Conservation (phyloP, 2,888 invertebrate species). For the Pedicia rivosa region DNA sequence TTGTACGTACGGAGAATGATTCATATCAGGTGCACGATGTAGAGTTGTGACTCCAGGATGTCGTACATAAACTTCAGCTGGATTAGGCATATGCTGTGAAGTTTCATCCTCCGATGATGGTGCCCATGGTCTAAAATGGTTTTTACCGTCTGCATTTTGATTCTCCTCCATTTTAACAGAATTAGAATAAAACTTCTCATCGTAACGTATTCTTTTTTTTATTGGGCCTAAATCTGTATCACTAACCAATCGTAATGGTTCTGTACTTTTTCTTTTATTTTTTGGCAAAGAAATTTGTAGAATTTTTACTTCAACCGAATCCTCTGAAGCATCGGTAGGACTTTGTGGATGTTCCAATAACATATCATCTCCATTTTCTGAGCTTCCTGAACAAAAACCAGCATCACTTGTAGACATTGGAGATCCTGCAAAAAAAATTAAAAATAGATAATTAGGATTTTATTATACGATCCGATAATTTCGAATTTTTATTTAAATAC, state of each 20-base stretch:
- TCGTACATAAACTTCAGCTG: conserved; percentile 26
- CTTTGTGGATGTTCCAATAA: conserved; percentile 35
- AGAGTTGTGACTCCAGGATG: conserved; percentile 31
- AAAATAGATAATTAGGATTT: too few species aligned
- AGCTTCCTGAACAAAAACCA: conserved; percentile 51
- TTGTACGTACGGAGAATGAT: conserved; percentile 27
- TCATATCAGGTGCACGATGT: conserved; percentile 19
- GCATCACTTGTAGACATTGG: conserved; percentile 38
- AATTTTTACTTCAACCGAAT: conserved; percentile 46
- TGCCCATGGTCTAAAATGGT: conserved; percentile 53
- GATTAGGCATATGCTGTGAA: conserved; percentile 33
- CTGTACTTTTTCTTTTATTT: conserved; percentile 50
- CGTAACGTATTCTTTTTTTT: conserved; percentile 51
- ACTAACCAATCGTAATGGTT: conserved; percentile 43
- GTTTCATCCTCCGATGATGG: conserved; percentile 20
- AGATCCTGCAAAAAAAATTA: conserved; percentile 27
- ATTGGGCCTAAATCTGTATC: conserved; percentile 38
- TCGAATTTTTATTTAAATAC: too few species aligned
- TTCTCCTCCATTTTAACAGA: conserved; percentile 17
- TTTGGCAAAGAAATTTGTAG: conserved; percentile 35
- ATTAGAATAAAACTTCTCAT: conserved; percentile 19
- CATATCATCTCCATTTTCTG: conserved; percentile 45
- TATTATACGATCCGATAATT: too few species aligned
- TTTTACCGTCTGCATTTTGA: conserved; percentile 20
- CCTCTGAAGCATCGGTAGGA: conserved; percentile 47